Evolutionary conservation across 2,113 vertebrate species (phyloP), one percentile per base, ranked within the genome.

Genomic region (Leptocoma aspasia): DNA sequence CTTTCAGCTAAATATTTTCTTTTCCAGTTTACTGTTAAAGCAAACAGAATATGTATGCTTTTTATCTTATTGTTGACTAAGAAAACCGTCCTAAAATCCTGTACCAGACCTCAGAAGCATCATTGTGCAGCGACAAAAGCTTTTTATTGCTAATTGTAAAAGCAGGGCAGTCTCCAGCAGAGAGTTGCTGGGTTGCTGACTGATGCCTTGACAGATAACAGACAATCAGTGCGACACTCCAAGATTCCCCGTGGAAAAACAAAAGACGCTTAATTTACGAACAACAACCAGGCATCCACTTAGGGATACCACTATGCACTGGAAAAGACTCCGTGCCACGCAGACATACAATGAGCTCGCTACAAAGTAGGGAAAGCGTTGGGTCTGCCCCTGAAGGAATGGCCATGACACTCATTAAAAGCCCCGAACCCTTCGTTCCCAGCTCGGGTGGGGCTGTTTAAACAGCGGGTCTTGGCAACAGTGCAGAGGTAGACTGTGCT

Each of bases 151-250:
- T 94, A 93, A 96, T 89, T 92, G 95, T 95, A 78, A 96, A 93
- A 89, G 93, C 52, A 92, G 94, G 83, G 75, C 90, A 72, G 91
- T 85, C 60, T 73, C 92, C 96, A 97, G 89, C 92, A 92, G 93
- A 73, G 96, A 96, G 83, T 52, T 89, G 89, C 90, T 61, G 83
- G 61, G 95, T 85, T 94, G 82, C 96, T 88, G 96, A 71, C 90
- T 91, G 89, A 96, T 95, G 94, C 89, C 78, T 96, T 95, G 96
- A 96, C 95, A 93, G 92, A 96, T 90, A 96, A 94, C 86, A 84
- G 82, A 92, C 95, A 92, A 87, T 90, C 68, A n/a, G 75, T 68
- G 37, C 8, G 1, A 93, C 82, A 89, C 80, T 93, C 86, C 89
- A 49, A 59, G 63, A 91, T 80, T 92, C 91, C 91, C 2, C 21